Evolutionary conservation across 35 echinoderm and acorn worm species (phyloP), one percentile per base, ranked within the genome.

Genomic region (Ophiothrix spiculata): DNA sequence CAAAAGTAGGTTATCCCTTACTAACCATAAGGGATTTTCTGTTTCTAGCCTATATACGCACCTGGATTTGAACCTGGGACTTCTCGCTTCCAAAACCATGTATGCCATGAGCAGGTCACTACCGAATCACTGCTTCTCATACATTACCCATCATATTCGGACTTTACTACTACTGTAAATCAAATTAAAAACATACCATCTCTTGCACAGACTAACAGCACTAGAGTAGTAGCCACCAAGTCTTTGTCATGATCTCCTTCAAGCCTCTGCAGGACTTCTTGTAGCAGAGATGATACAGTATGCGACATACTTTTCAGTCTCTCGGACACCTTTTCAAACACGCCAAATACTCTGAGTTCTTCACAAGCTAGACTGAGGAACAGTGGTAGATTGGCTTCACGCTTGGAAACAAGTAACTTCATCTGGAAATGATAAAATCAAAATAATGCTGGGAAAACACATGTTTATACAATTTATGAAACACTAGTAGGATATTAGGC

Each of bases 301-400:
- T 94, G 91, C 35, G 95, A 88, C 79, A 98, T 93, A 10, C 88
- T 56, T 75, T 98, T 98, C 56, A 98, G 37, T 74, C 84, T 75
- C 33, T 77, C 49, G 0, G 92, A 98, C 33, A 98, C 86, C 95
- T 97, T 82, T 75, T 99, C 96, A 92, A 99, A 99, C 39, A 99
- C 89, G 54, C 96, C 96, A 94, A 94, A 94, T 39, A 99, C 83
- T 40, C 96, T 73, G 33, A 99, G 86, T 83, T 99, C 96, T 81
- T 99, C 92, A 94, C 96, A 99, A 31, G 96, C 96, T 41, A 99
- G 84, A 31, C 78, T 94, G 33, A 99, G 69, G 74, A 86, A 99
- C 79, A 99, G 56, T 3, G 96, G 92, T 29, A 94, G 39, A 35
- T 93, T 93, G 41, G 96, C 96, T 56, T 99, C 92, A 60, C 92